Conservation (phyloP, 2,113 vertebrate species). For the Pipa parva region DNA sequence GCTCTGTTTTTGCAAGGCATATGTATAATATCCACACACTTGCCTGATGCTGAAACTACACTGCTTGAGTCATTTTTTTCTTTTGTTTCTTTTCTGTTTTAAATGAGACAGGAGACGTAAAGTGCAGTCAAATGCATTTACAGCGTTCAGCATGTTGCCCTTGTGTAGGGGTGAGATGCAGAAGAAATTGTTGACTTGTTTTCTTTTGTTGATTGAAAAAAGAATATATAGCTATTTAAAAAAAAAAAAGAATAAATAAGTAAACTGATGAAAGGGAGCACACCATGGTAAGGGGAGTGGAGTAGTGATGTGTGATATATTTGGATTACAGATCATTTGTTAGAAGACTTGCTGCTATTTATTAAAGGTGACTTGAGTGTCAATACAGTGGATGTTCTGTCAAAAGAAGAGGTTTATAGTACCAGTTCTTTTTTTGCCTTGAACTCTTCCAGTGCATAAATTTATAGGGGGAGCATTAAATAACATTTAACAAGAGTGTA, state of each 20-base stretch:
- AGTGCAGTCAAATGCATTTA: constrained; percentile 3
- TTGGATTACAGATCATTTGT: neutral
- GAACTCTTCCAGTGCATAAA: no score
- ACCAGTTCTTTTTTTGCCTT: no score
- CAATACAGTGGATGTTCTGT: neutral
- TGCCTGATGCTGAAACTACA: constrained; percentile 4
- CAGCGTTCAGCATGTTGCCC: constrained; percentile 1
- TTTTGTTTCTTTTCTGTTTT: constrained; percentile 8
- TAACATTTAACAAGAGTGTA: no score
- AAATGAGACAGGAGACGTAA: constrained; percentile 5
- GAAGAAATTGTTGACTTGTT: neutral
- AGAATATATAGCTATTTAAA: constrained; percentile 21
- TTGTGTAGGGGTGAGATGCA: constrained; percentile 2
- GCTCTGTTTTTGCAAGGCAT: constrained; percentile 11
- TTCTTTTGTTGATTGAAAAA: constrained; percentile 14
- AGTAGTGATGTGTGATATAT: neutral
- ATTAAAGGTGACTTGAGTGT: neutral
- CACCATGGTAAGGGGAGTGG: neutral
- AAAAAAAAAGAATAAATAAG: constrained; percentile 16
- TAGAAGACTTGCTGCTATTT: constrained; percentile 9
- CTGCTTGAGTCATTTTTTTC: constrained; percentile 3
- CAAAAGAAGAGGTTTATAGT: no score
- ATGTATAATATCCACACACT: constrained; percentile 12
- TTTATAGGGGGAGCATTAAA: no score
- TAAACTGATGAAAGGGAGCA: constrained; percentile 4